Evolutionary conservation across 1,140 invertebrate genomes (phyloP).

Genomic region (Drosophila pseudoananassae): DNA sequence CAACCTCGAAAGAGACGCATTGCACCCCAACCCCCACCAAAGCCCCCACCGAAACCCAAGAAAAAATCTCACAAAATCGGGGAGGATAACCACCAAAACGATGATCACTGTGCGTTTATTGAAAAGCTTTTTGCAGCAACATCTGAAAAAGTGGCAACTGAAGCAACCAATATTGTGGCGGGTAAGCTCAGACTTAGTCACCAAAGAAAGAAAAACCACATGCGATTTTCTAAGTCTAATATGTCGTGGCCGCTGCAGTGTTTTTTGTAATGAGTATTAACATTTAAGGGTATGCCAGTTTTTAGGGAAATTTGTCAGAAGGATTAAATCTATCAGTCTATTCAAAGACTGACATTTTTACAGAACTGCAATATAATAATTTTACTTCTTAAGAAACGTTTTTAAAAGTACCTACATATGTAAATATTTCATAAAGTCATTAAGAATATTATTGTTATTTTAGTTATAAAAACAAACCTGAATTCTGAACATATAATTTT

Average conservation of each 20-base stretch:
- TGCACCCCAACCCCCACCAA: slow-evolving; percentile 24
- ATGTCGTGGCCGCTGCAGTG: slow-evolving; percentile 14
- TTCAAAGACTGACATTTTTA: too few relatives aligned
- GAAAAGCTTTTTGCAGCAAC: slow-evolving; percentile 39
- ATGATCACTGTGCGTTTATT: slow-evolving; percentile 45
- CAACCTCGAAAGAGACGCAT: slow-evolving; percentile 37
- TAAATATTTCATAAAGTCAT: too few relatives aligned
- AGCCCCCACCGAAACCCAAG: slow-evolving; percentile 15
- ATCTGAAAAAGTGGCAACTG: slow-evolving; percentile 1
- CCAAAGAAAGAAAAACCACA: slow-evolving; percentile 9
- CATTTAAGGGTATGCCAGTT: not conserved
- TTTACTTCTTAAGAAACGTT: too few relatives aligned
- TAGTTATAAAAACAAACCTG: too few relatives aligned
- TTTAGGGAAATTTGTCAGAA: not conserved
- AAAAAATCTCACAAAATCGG: slow-evolving; percentile 5
- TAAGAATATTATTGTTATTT: too few relatives aligned
- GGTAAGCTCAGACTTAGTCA: slow-evolving; percentile 29
- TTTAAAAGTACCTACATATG: too few relatives aligned
- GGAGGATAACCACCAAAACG: not conserved
- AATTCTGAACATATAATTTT: too few relatives aligned
- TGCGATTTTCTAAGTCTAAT: slow-evolving; percentile 1
- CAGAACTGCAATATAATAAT: too few relatives aligned
- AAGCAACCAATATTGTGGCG: slow-evolving; percentile 2
- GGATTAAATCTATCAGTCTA: too few relatives aligned
- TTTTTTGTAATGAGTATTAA: too few relatives aligned